Evolutionary conservation across 2,888 invertebrate species (phyloP).

Genomic region (Dryobotodes eremita): DNA sequence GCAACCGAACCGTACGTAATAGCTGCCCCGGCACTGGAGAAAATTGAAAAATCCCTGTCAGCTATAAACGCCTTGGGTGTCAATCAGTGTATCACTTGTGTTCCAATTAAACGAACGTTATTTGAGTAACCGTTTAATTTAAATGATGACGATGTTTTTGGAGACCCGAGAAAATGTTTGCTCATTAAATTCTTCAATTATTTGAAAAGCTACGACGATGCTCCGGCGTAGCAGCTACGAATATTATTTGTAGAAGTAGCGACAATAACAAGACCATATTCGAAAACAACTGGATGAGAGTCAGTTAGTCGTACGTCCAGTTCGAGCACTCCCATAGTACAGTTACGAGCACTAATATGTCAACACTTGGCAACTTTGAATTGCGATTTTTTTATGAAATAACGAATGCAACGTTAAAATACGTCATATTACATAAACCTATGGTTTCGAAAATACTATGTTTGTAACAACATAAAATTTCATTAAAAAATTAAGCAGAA

Average conservation of each 20-base stretch:
- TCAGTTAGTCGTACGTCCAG: not conserved
- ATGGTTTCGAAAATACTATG: too few species aligned
- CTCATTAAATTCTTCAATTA: not conserved
- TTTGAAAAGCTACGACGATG: not conserved
- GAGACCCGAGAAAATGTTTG: not conserved
- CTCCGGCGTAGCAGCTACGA: conserved; percentile 6
- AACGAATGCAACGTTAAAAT: too few species aligned
- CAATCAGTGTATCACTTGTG: conserved; percentile 20
- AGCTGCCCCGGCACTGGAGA: not conserved
- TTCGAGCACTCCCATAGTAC: too few species aligned
- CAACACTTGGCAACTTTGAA: too few species aligned
- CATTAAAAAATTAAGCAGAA: too few species aligned
- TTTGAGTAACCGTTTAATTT: conserved; percentile 15
- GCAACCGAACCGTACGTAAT: conserved; percentile 31
- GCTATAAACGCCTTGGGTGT: conserved; percentile 3
- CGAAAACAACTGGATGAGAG: not conserved
- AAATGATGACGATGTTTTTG: conserved; percentile 9
- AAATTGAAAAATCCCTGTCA: conserved; percentile 45
- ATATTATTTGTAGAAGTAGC: not conserved
- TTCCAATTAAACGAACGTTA: not conserved
- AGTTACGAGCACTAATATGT: too few species aligned
- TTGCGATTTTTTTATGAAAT: too few species aligned
- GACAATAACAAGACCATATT: not conserved
- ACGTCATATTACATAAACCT: too few species aligned
- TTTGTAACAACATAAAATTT: too few species aligned